phyloP scores from a whole-genome alignment of 2,888 invertebrate species.

The Platycheirus rosarum region DNA sequence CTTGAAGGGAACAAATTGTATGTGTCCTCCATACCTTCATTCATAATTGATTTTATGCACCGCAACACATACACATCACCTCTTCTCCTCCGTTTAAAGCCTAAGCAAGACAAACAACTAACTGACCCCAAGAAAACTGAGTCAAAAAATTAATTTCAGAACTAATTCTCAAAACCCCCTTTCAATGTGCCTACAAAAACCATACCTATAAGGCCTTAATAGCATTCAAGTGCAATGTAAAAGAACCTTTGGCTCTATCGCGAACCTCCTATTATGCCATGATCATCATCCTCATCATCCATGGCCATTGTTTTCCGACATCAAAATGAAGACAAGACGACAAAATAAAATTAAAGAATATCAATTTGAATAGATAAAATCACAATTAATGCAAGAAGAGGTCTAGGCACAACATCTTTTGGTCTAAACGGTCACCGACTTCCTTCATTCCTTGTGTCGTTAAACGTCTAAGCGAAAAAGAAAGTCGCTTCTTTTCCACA shows the following conservation, averaged over 20 bases:
- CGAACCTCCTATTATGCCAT: conserved; percentile 17
- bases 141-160: conserved; percentile 52
- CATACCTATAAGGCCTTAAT: conserved; percentile 44
- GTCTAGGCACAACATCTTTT: conserved; percentile 13
- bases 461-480: conserved; percentile 58
- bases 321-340: conserved; percentile 8
- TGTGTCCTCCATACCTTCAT: no score
- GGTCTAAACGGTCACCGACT: conserved; percentile 32
- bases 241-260: background rate
- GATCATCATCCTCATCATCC: conserved; percentile 39
- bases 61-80: no score
- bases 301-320: conserved; percentile 56
- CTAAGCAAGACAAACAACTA: no score
- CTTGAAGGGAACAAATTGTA: no score
- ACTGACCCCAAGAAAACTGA: conserved; percentile 17
- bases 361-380: conserved; percentile 73
- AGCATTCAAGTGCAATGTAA: conserved; percentile 53
- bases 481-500: conserved; percentile 34
- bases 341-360: conserved; percentile 42
- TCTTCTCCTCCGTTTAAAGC: no score
- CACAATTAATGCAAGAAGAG: conserved; percentile 64
- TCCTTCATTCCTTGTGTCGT: conserved; percentile 62
- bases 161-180: conserved; percentile 49
- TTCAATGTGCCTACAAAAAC: conserved; percentile 36
- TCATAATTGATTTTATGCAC: no score